Evolutionary conservation across 2,797 vertebrate genomes (phyloP), one percentile per base, ranked within the genome.

Genomic region (Scolopax rusticola): DNA sequence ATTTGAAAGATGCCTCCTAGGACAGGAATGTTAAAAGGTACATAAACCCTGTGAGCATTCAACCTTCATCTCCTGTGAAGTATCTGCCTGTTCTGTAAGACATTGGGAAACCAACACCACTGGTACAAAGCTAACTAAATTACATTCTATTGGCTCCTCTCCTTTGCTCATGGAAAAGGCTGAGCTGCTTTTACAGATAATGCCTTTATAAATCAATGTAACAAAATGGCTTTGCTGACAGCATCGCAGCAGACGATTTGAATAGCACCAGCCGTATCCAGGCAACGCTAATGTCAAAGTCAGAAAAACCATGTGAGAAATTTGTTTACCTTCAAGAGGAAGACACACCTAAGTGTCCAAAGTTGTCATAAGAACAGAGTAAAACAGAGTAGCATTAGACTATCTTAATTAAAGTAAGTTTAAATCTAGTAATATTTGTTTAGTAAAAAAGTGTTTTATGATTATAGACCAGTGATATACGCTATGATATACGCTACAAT

Each of bases 201-300:
- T 93, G 48, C 71, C 84, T 94, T 90, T 96, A 78, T 82, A 96
- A 97, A 94, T 90, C 83, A 90, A 3, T 73, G 48, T 12, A 94
- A 79, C 45, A 83, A 51, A 76, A 92, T 51, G 59, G 25, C 67
- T 92, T 60, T 61, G 21, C 54, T 84, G 89, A 84, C 89, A 96
- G 33, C 50, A 68, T 14, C 24, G 28, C 50, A 75, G 63, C 63
- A 65, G 54, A 27, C 51, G 54, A 59, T 63, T 56, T 94, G 43
- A 87, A 45, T 17, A 89, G 24, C 45, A 69, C 54, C 45, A 74
- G 54, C 59, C 70, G 67, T 93, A 95, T 92, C 85, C 60, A 97
- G 79, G 90, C 76, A 95, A 89, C 57, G 15, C 21, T 68, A 67
- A 56, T 13, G 3, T 74, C 71, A 65, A 41, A 86, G 7, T 84